phyloP scores from a whole-genome alignment of 2,888 invertebrate species.

The Nebria brevicollis region DNA sequence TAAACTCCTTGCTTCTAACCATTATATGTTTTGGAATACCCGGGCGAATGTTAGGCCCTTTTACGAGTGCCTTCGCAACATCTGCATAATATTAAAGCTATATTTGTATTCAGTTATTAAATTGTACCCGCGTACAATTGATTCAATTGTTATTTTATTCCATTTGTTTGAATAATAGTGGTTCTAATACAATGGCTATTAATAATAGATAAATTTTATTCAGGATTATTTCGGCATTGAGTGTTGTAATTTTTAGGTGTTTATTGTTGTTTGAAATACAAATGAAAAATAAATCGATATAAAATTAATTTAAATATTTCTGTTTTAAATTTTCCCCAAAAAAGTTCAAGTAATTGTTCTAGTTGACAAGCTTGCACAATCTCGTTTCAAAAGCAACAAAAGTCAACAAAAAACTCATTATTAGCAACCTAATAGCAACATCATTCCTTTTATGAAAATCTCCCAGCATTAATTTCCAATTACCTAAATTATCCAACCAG shows the following conservation, averaged over 20 bases:
- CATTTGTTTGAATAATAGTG: background rate
- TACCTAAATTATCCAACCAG: constrained; percentile 36
- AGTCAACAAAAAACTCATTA: background rate
- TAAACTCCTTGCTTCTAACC: constrained; percentile 28
- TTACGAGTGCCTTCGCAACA: background rate
- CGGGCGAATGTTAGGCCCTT: background rate
- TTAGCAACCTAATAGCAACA: background rate
- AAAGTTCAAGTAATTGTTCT: too few species aligned
- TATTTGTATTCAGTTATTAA: constrained; percentile 13
- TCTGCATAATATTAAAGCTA: constrained; percentile 7
- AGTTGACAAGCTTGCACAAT: background rate
- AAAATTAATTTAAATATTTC: too few species aligned
- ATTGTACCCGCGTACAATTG: background rate
- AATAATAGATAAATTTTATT: background rate
- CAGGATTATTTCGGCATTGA: background rate
- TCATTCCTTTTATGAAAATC: background rate
- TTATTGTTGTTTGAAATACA: background rate
- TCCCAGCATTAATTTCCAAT: constrained; percentile 41
- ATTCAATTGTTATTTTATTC: background rate
- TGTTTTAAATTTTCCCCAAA: too few species aligned
- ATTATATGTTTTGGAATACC: background rate
- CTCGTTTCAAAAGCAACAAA: background rate
- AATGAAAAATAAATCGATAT: too few species aligned
- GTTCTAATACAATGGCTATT: too few species aligned
- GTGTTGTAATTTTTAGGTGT: background rate